Percentiles rank a stretch among this genome's conserved stretches.
Evolutionary conservation across 2,797 vertebrate species (phyloP).

Genomic region (Brachyalestes nurse): DNA sequence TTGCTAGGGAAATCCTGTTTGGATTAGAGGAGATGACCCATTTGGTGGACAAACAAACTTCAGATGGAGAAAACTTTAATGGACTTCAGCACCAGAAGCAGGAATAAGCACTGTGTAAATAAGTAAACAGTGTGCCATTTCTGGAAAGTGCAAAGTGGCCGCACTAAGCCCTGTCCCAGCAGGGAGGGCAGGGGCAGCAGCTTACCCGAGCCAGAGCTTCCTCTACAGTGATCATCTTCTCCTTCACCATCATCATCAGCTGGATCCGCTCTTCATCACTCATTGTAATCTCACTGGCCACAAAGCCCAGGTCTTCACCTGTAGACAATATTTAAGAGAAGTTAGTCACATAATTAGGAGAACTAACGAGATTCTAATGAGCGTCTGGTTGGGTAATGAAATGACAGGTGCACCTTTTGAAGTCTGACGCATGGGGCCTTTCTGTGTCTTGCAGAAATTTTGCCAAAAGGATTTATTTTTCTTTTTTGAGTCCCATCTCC

Average conservation of each 20-base stretch:
- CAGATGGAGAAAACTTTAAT: slow-evolving; percentile 48
- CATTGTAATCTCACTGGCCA: slow-evolving; percentile 99
- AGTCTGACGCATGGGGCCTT: slow-evolving; percentile 87
- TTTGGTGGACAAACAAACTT: slow-evolving; percentile 50
- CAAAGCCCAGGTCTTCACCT: slow-evolving; percentile 96
- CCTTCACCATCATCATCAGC: slow-evolving; percentile 99
- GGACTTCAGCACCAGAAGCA: background rate
- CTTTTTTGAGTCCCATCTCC: slow-evolving; percentile 96
- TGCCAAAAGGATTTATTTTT: slow-evolving; percentile 99
- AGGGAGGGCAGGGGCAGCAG: slow-evolving; percentile 3
- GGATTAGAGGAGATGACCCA: slow-evolving; percentile 74
- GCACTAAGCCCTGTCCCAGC: background rate
- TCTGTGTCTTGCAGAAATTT: slow-evolving; percentile 95
- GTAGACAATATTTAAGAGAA: slow-evolving; percentile 12
- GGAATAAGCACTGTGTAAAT: background rate
- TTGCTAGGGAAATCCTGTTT: slow-evolving; percentile 71
- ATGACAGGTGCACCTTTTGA: slow-evolving; percentile 85
- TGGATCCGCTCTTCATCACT: slow-evolving; percentile 97
- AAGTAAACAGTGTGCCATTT: background rate
- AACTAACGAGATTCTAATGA: background rate
- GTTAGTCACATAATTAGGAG: background rate
- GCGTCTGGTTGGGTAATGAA: background rate
- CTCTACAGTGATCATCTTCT: slow-evolving; percentile 99
- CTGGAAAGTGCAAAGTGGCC: slow-evolving; percentile 57
- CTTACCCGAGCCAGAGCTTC: slow-evolving; percentile 96